These are phyloP conservation scores for Coleophora deauratella DNA, from an alignment of 2,888 invertebrate genomes.

Conservation along the genomic window DNA sequence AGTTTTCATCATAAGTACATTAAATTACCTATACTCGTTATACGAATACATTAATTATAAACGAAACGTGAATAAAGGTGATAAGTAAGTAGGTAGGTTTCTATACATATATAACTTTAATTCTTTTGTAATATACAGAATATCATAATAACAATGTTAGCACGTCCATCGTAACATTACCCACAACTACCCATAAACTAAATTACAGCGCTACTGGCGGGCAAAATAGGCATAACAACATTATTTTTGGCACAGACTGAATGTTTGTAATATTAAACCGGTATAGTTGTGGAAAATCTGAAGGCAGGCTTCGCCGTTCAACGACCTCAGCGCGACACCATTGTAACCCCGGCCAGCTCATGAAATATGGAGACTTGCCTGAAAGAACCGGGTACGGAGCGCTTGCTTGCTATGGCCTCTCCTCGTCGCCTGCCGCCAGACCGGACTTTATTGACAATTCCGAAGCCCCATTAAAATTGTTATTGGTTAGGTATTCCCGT, in stretches of 20 bases:
- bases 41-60: no score
- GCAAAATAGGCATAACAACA: no score
- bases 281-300: constrained; percentile 24
- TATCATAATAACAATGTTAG: no score
- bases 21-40: no score
- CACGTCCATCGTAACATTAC: no score
- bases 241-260: neutral
- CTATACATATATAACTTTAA: no score
- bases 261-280: neutral
- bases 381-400: constrained; percentile 48
- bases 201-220: no score
- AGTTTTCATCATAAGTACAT: no score
- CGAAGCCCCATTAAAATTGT: constrained; percentile 16
- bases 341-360: constrained; percentile 60
- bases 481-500: constrained; percentile 18
- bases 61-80: no score
- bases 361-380: constrained; percentile 65
- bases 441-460: constrained; percentile 21
- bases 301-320: constrained; percentile 46
- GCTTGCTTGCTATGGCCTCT: constrained; percentile 16
- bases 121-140: no score
- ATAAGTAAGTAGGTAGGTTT: no score
- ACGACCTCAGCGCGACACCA: constrained; percentile 65
- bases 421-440: constrained; percentile 11
- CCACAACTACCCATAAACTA: no score